Percentiles rank a stretch among this genome's conserved stretches.
Conservation (phyloP, 2,113 vertebrate genomes). For the Misgurnus anguillicaudatus region DNA sequence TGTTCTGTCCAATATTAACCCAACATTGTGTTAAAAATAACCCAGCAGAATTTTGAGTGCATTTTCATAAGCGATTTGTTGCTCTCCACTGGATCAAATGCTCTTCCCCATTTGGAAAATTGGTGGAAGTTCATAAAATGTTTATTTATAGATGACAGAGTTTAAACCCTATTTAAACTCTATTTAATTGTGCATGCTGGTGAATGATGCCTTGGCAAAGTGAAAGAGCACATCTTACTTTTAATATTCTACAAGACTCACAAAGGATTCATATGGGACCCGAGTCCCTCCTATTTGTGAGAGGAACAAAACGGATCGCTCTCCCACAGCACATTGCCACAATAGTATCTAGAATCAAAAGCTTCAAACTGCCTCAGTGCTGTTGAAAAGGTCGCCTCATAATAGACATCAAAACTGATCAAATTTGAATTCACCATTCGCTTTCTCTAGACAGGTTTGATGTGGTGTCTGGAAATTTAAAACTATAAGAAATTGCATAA, state of each 20-base stretch:
- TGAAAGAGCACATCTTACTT: slow-evolving; percentile 43
- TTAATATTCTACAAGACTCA: slow-evolving; percentile 45
- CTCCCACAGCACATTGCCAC: slow-evolving; percentile 42
- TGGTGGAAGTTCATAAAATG: no score
- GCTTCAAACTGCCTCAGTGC: slow-evolving; percentile 35
- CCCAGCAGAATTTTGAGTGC: no score
- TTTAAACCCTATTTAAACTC: not conserved
- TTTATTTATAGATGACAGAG: not conserved
- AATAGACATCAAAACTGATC: slow-evolving; percentile 54
- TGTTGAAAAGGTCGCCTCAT: slow-evolving; percentile 52
- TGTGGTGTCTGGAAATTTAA: not conserved
- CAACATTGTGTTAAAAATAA: no score
- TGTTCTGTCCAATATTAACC: no score
- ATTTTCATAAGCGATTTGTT: no score
- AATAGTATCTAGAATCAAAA: slow-evolving; percentile 58
- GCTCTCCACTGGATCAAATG: no score
- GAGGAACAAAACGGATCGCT: slow-evolving; percentile 60
- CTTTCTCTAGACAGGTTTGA: slow-evolving; percentile 25
- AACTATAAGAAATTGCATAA: not conserved
- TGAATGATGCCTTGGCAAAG: not conserved
- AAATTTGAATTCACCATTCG: slow-evolving; percentile 44
- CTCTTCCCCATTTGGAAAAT: no score
- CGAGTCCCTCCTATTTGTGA: slow-evolving; percentile 55
- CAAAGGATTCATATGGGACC: slow-evolving; percentile 55
- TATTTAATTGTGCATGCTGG: not conserved